These are phyloP conservation scores for Varroa destructor DNA, from an alignment of 1,140 invertebrate genomes.

Conservation along the genomic window DNA sequence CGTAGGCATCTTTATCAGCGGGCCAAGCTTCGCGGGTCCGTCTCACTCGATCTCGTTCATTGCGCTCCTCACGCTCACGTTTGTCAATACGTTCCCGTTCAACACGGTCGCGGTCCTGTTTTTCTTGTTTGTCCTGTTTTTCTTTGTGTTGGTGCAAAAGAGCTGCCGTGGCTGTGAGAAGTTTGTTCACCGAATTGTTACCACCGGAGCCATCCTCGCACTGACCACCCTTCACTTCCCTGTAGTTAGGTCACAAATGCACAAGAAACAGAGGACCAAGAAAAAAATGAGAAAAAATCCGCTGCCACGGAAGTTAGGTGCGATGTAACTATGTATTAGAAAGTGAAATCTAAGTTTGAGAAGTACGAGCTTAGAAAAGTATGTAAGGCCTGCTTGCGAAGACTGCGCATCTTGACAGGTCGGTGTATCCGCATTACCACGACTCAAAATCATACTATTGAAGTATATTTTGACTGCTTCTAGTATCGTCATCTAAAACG, in stretches of 20 bases:
- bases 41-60: neutral
- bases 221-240: conserved; percentile 11
- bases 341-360: no score
- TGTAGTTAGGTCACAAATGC: neutral
- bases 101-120: neutral
- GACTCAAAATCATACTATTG: no score
- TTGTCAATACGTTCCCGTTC: neutral
- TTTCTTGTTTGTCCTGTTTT: conserved; percentile 18
- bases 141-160: conserved; percentile 21
- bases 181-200: conserved; percentile 25
- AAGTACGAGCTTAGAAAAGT: no score
- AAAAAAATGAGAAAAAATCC: no score
- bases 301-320: no score
- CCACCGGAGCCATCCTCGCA: conserved; percentile 15
- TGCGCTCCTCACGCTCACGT: neutral
- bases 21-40: conserved; percentile 54
- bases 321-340: no score
- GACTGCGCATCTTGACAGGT: no score
- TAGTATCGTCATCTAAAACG: no score
- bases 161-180: conserved; percentile 18
- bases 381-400: no score
- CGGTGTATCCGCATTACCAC: no score
- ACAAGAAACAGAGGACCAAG: no score
- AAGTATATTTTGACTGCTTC: no score
- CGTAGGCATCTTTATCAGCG: conserved; percentile 82